Evolutionary conservation across 2,113 vertebrate genomes (phyloP).

Genomic region (Trematomus loennbergii): DNA sequence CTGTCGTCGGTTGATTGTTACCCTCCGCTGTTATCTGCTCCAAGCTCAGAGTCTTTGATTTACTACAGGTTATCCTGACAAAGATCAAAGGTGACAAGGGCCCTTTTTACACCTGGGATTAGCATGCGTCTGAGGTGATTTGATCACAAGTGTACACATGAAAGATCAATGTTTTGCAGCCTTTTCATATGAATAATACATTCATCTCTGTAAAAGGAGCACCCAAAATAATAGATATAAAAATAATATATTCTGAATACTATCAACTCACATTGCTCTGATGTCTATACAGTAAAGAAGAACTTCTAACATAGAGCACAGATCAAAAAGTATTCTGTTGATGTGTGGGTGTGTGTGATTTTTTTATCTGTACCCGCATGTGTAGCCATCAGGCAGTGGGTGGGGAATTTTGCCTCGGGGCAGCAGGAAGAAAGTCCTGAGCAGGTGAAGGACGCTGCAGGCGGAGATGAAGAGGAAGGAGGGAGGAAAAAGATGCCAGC

Average conservation of each 20-base stretch:
- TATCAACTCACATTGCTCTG: not conserved
- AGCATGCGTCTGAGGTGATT: not conserved
- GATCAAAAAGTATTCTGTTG: no score
- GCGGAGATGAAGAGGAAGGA: slow-evolving; percentile 89
- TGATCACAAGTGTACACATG: not conserved
- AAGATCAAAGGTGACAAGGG: slow-evolving; percentile 39
- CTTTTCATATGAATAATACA: no score
- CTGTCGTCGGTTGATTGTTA: not conserved
- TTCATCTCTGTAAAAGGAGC: no score
- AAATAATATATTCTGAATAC: no score
- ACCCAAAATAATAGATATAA: no score
- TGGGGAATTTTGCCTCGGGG: slow-evolving; percentile 87
- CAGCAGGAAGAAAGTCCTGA: slow-evolving; percentile 90
- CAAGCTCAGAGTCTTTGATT: slow-evolving; percentile 5
- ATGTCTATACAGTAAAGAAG: no score
- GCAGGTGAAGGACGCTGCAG: slow-evolving; percentile 86
- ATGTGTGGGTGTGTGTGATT: no score
- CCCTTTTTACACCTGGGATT: slow-evolving; percentile 80
- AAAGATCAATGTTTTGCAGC: not conserved
- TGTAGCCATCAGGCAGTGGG: slow-evolving; percentile 86
- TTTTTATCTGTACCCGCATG: slow-evolving; percentile 86
- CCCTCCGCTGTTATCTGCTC: slow-evolving; percentile 6
- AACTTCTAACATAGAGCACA: no score
- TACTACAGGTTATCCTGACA: slow-evolving; percentile 74
- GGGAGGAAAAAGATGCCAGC: slow-evolving; percentile 78